These are phyloP conservation scores for Cheilosia soror DNA, from an alignment of 2,888 invertebrate species.

Conservation along the genomic window DNA sequence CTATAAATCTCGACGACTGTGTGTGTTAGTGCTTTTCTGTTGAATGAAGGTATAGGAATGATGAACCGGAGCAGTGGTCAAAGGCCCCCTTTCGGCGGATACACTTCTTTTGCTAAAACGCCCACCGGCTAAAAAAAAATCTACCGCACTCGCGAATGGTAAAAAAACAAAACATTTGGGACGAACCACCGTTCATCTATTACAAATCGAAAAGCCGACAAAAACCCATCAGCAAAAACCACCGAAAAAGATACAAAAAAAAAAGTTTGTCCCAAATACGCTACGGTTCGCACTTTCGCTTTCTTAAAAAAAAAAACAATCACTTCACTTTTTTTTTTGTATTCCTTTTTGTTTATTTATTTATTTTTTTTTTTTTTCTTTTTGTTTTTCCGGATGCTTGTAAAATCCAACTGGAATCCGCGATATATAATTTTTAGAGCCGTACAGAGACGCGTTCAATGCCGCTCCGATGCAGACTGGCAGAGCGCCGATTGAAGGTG, in stretches of 20 bases:
- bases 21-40: slow-evolving; percentile 14
- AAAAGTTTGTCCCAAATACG: slow-evolving; percentile 40
- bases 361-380: slow-evolving; percentile 7
- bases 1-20: slow-evolving; percentile 29
- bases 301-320: slow-evolving; percentile 27
- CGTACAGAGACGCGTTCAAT: slow-evolving; percentile 63
- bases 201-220: slow-evolving; percentile 32
- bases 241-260: slow-evolving; percentile 16
- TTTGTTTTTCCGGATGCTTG: slow-evolving; percentile 47
- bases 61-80: slow-evolving; percentile 30
- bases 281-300: slow-evolving; percentile 66
- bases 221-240: slow-evolving; percentile 31
- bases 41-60: slow-evolving; percentile 49
- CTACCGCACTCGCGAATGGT: slow-evolving; percentile 7
- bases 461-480: slow-evolving; percentile 73
- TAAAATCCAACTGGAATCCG: not conserved
- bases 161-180: not conserved
- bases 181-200: not conserved
- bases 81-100: slow-evolving; percentile 22
- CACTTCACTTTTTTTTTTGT: slow-evolving; percentile 50
- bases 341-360: slow-evolving; percentile 42
- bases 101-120: slow-evolving; percentile 47
- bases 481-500: slow-evolving; percentile 67
- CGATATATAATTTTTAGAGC: slow-evolving; percentile 29
- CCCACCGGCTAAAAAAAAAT: slow-evolving; percentile 57